phyloP scores from a whole-genome alignment of 2,888 invertebrate genomes.

The Eurytoma adleriae region DNA sequence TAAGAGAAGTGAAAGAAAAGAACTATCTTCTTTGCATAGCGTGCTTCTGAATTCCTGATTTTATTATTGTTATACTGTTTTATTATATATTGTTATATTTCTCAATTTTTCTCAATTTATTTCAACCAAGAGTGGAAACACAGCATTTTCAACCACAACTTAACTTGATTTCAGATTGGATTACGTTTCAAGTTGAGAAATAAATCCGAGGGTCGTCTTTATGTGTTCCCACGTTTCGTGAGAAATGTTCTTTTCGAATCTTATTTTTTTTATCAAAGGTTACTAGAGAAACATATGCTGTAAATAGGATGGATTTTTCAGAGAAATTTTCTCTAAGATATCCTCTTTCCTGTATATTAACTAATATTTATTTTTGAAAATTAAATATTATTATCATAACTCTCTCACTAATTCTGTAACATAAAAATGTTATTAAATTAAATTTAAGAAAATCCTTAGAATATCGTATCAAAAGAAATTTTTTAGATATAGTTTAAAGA shows the following conservation, averaged over 20 bases:
- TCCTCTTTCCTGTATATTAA: neutral
- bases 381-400: no score
- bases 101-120: no score
- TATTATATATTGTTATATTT: no score
- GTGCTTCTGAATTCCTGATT: constrained; percentile 30
- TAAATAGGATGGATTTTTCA: constrained; percentile 25
- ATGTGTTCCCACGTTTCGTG: constrained; percentile 56
- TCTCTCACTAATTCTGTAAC: no score
- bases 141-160: constrained; percentile 4
- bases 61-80: no score
- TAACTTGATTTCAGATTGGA: constrained; percentile 26
- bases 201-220: constrained; percentile 43
- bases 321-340: neutral
- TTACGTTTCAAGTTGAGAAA: constrained; percentile 55
- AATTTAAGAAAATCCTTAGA: no score
- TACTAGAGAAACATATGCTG: constrained; percentile 33
- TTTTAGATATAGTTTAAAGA: no score
- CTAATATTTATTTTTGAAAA: no score
- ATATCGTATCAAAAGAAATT: no score
- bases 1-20: constrained; percentile 1
- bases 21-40: neutral
- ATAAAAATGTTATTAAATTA: no score
- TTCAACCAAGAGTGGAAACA: neutral
- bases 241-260: constrained; percentile 47
- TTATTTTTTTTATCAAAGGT: constrained; percentile 40